Base-by-base conservation (phyloP, 2,113 vertebrate genomes). In the Gymnorhina tibicen region DNA sequence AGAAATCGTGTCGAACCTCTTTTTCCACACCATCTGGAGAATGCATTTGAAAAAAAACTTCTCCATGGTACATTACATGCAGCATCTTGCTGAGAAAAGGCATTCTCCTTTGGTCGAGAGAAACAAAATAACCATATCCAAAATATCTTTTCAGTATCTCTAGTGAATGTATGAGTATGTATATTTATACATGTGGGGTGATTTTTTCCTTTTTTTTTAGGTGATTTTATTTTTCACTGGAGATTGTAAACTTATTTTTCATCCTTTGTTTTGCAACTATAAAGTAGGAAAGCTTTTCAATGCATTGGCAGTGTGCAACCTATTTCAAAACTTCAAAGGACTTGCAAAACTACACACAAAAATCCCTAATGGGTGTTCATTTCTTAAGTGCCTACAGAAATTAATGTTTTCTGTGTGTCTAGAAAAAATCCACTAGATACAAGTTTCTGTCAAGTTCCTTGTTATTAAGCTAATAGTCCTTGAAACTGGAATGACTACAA, bases 241-340 rank as follows among this genome's bases (percentile, higher is more conserved):
- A 73, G 33, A 88, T 24, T 76, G 11, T 56, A 89, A 69, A 90
- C 80, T 19, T 39, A 47, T 92, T 84, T 92, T 85, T 89, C 79
- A 80, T 80, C 47, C n/a, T 90, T 93, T 83, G 59, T 86, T 96
- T 95, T 91, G 44, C 37, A 75, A 0, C 47, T 64, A 11, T 68
- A 68, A 84, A 75, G 26, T 41, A 81, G n/a, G 35, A 82, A 79
- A 84, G 11, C 21, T 93, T 96, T 85, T 79, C 44, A 60, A 3
- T 70, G 27, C 23, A 18, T 62, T 79, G 53, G 22, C 33, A 91
- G n/a, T 62, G 23, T 46, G 33, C 32, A 69, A 46, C 15, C 13
- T 95, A 41, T 92, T 85, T 94, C 47, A 9, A 95, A 96, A 95
- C 58, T 92, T 52, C 7, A 81, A 95, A 92, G 33, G 23, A 73